Conservation (phyloP, 2,888 invertebrate genomes). For the Eristalis tenax region DNA sequence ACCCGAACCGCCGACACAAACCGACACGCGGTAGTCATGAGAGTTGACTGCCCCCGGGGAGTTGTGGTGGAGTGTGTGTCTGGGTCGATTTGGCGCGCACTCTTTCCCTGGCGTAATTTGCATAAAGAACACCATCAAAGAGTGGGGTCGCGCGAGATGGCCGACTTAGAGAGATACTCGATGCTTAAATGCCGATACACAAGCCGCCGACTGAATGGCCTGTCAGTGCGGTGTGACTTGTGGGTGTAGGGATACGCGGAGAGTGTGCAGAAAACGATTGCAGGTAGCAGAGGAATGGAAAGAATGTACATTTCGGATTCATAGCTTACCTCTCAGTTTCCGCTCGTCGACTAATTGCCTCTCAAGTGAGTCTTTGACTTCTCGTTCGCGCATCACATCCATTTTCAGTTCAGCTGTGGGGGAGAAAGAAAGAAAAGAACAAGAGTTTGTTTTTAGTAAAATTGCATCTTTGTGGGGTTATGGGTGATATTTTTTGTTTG, state of each 20-base stretch:
- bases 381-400: constrained; percentile 95
- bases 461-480: background rate
- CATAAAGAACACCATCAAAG: constrained; percentile 15
- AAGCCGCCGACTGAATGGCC: too few species aligned
- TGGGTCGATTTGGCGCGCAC: constrained; percentile 31
- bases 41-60: constrained; percentile 53
- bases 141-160: constrained; percentile 3
- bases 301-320: constrained; percentile 14
- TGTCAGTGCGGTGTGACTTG: background rate
- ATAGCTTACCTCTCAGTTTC: constrained; percentile 94
- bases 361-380: constrained; percentile 96
- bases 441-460: background rate
- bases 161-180: background rate
- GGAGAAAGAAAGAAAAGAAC: constrained; percentile 30
- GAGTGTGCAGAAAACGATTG: background rate
- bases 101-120: constrained; percentile 40
- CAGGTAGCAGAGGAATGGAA: constrained; percentile 7
- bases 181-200: background rate
- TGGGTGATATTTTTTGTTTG: too few species aligned
- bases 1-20: background rate
- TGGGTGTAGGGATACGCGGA: background rate
- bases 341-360: constrained; percentile 96
- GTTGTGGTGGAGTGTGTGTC: constrained; percentile 57
- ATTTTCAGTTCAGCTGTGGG: constrained; percentile 95
- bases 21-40: constrained; percentile 56